phyloP scores from a whole-genome alignment of 2,113 vertebrate species.

The Eubucco bourcierii region DNA sequence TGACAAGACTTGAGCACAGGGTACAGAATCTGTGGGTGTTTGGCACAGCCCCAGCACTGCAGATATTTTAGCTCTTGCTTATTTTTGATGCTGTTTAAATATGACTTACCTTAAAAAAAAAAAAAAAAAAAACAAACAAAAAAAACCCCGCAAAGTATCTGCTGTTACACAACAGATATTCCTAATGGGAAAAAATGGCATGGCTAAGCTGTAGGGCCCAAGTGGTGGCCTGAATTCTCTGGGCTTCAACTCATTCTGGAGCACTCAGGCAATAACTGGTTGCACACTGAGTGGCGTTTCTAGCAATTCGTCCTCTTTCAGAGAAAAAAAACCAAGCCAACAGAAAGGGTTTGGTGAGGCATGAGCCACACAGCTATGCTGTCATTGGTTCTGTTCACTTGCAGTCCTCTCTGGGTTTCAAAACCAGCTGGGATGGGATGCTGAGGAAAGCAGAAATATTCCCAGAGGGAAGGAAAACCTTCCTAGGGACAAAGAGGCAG shows the following conservation, averaged over 20 bases:
- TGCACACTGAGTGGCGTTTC: neutral
- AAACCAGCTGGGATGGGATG: neutral
- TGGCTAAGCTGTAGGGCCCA: neutral
- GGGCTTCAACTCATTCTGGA: neutral
- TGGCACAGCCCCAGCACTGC: slow-evolving; percentile 64
- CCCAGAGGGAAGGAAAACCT: neutral
- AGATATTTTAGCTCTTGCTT: slow-evolving; percentile 67
- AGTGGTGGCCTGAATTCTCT: neutral
- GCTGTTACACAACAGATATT: slow-evolving; percentile 40
- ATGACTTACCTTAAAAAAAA: slow-evolving; percentile 35
- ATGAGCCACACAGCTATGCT: neutral
- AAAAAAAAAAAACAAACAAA: neutral
- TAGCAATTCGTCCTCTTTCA: neutral
- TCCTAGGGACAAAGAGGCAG: neutral
- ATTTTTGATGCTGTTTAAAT: slow-evolving; percentile 64
- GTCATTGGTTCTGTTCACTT: neutral
- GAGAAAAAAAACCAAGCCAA: neutral
- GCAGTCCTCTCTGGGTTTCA: neutral
- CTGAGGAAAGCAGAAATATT: neutral
- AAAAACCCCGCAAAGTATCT: neutral
- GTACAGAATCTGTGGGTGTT: slow-evolving; percentile 63
- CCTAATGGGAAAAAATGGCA: neutral
- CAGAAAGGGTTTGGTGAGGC: neutral
- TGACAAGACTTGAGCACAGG: slow-evolving; percentile 55
- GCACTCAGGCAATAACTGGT: neutral